A percentile compares a stretch with the other conserved stretches of the same genome.
Evolutionary conservation across 2,113 vertebrate genomes (phyloP).

Genomic region (Bambusicola thoracicus): DNA sequence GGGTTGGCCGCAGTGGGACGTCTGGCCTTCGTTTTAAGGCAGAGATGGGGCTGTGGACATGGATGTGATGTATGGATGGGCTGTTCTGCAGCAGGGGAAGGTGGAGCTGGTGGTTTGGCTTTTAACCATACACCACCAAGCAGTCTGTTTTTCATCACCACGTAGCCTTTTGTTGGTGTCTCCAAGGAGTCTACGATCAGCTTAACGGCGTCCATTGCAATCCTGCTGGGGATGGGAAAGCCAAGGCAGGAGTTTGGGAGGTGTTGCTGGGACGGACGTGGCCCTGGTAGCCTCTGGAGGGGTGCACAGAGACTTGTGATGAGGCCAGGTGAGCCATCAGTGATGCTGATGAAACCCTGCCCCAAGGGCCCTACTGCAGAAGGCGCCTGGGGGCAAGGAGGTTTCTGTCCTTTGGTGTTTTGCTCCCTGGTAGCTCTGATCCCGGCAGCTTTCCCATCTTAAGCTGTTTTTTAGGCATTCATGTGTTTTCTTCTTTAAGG

Average conservation of each 20-base stretch:
- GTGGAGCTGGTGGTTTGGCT: background rate
- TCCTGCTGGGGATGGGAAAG: background rate
- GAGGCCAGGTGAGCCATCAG: background rate
- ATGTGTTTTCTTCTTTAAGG: background rate
- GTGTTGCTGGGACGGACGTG: background rate
- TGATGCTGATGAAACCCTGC: background rate
- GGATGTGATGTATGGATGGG: background rate
- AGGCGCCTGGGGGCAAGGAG: background rate
- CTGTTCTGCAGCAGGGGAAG: background rate
- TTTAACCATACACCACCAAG: background rate
- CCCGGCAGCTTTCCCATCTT: background rate
- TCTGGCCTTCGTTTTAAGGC: background rate
- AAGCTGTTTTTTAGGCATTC: background rate
- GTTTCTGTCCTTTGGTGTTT: background rate
- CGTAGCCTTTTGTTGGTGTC: background rate
- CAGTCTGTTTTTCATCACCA: fast-evolving
- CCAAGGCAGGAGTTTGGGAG: background rate
- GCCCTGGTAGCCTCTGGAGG: background rate
- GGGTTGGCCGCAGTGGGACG: background rate
- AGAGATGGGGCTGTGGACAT: background rate
- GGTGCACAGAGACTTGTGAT: background rate
- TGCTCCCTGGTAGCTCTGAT: background rate
- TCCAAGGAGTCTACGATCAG: background rate
- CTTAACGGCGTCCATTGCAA: background rate
- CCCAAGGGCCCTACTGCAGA: background rate